Percentiles rank a stretch among this genome's conserved stretches.
Evolutionary conservation across 2,113 vertebrate genomes (phyloP).

Genomic region (Hemiscyllium ocellatum): DNA sequence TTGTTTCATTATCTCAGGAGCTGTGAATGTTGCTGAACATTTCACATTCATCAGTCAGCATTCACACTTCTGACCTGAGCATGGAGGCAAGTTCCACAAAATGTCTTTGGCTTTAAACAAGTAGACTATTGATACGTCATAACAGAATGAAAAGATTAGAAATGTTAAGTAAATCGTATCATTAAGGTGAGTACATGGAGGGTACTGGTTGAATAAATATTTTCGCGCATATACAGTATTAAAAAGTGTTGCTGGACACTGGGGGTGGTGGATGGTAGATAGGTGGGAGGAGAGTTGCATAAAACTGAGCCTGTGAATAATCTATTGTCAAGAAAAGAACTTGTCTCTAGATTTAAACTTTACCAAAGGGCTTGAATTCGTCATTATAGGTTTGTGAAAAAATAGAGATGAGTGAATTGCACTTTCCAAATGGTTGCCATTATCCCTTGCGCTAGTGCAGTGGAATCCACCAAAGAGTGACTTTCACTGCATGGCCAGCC

Average conservation of each 20-base stretch:
- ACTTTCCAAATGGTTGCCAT: background rate
- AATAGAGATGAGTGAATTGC: background rate
- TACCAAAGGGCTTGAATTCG: background rate
- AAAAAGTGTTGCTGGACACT: background rate
- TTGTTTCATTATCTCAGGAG: no score
- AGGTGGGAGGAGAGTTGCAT: background rate
- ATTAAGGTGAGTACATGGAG: no score
- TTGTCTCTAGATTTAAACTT: background rate
- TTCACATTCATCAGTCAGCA: no score
- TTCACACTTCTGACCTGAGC: no score
- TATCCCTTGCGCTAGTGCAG: background rate
- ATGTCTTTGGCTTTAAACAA: background rate
- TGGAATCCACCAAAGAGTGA: background rate
- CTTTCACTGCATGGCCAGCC: background rate
- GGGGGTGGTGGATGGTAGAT: background rate
- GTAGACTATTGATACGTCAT: background rate
- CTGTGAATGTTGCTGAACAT: no score
- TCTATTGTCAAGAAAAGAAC: background rate
- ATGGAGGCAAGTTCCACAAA: no score
- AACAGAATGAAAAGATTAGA: background rate
- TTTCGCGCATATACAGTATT: background rate
- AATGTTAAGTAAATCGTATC: background rate
- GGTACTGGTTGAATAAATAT: background rate
- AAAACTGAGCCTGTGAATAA: background rate
- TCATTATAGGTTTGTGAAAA: background rate